Base-by-base conservation (phyloP, 2,888 invertebrate species). In the Neuroscelio doddi region DNA sequence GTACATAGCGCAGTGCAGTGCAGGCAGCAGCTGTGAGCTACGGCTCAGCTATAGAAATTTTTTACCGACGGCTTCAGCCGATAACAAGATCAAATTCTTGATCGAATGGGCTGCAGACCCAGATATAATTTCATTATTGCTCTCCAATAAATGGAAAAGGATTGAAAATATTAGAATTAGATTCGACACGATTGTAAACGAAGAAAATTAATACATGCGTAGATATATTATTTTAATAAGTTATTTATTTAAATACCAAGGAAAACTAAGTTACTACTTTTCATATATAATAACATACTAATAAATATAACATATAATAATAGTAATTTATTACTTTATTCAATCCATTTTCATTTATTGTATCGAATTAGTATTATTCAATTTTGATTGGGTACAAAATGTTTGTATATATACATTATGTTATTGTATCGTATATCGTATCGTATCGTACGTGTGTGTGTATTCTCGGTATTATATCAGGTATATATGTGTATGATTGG, bases 361-460 rank as follows among this genome's bases (percentile, higher is more conserved):
- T 51, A 45, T 55, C 64, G 34, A 50, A 30, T 53, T 53, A 53
- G 45, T 49, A 46, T 55, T 59, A 44, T 41, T 50, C 30, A 62
- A 61, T 50, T 73, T 75, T 66, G 61, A 73, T 68, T 70, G 64
- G 63, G 71, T 77, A 72, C 65, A 72, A 66, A 50, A 69, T 66
- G 79, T 81, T 82, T 83, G 80, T 81, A 83, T 81, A 82, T 83
- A 80, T 81, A 83, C 80, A 83, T 81, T 78, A 82, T 80, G 80
- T 82, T 73, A 74, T 71, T 80, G 76, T 76, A 76, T 73, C 73
- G 75, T 75, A 74, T 70, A 64, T 71, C 79, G 79, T 80, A 79
- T 78, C 77, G 24, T 78, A 81, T n/a, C n/a, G n/a, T n/a, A n/a
- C n/a, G n/a, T 83, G 83, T 83, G 83, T 82, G 81, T 83, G 83